Evolutionary conservation across 2,797 vertebrate species (phyloP).

Genomic region (Telmatherina bonti): DNA sequence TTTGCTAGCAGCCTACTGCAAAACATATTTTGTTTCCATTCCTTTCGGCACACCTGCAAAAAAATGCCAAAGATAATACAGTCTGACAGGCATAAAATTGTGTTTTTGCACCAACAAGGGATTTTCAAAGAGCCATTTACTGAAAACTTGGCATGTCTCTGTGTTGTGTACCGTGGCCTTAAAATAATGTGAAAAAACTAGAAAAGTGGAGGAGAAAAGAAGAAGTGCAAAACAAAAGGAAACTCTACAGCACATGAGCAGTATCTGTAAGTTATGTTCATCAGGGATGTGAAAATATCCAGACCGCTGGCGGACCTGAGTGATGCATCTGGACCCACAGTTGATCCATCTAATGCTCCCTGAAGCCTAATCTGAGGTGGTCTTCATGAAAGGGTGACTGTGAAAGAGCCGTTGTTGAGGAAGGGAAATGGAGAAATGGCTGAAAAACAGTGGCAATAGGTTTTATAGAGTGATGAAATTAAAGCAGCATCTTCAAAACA

Average conservation of each 20-base stretch:
- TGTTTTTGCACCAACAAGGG: not conserved
- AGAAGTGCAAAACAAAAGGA: not conserved
- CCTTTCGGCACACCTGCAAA: not conserved
- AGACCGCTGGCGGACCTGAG: too few relatives aligned
- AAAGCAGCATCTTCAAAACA: not conserved
- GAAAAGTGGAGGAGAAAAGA: not conserved
- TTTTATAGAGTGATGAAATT: not conserved
- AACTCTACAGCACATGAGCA: not conserved
- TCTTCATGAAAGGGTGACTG: not conserved
- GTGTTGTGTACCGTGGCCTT: too few relatives aligned
- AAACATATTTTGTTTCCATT: not conserved
- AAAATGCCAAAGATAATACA: not conserved
- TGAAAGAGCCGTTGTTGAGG: not conserved
- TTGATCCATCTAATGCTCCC: not conserved
- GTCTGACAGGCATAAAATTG: not conserved
- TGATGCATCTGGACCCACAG: not conserved
- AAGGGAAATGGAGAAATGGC: not conserved
- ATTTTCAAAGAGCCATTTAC: not conserved
- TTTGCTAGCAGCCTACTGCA: not conserved
- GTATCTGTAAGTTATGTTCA: not conserved
- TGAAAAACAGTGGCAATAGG: not conserved
- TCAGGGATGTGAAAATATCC: not conserved
- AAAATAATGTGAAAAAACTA: too few relatives aligned
- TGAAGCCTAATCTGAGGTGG: not conserved
- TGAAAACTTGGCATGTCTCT: not conserved